These are phyloP conservation scores for Isurus oxyrinchus DNA, from an alignment of 2,113 vertebrate genomes.

Conservation along the genomic window DNA sequence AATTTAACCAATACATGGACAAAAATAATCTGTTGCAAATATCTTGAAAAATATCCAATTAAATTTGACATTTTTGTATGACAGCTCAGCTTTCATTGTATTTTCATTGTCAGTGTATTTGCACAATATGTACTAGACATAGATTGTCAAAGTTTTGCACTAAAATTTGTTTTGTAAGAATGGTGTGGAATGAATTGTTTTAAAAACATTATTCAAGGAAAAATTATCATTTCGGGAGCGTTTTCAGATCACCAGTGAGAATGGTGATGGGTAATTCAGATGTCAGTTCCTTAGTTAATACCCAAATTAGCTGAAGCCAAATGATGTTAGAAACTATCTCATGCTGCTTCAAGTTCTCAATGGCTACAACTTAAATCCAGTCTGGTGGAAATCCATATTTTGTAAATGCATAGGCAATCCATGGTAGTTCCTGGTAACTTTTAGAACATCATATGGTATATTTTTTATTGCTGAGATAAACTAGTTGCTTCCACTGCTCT, in stretches of 20 bases:
- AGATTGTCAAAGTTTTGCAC: neutral
- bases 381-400: neutral
- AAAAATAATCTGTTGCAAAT: conserved; percentile 14
- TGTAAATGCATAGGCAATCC: neutral
- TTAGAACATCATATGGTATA: neutral
- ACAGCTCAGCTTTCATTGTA: neutral
- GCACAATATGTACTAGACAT: neutral
- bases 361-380: neutral
- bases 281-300: neutral
- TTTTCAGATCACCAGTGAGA: neutral
- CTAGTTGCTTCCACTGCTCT: neutral
- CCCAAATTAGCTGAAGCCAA: neutral
- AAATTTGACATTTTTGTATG: neutral
- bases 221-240: neutral
- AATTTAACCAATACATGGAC: neutral
- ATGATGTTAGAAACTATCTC: neutral
- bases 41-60: neutral
- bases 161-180: neutral
- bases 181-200: neutral
- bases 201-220: neutral
- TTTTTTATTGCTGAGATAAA: neutral
- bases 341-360: neutral
- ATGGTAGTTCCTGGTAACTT: neutral
- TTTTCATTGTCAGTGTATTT: neutral
- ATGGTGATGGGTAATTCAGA: neutral